Evolutionary conservation across 2,113 vertebrate species (phyloP), one percentile per base, ranked within the genome.

Genomic region (Clupea harengus): DNA sequence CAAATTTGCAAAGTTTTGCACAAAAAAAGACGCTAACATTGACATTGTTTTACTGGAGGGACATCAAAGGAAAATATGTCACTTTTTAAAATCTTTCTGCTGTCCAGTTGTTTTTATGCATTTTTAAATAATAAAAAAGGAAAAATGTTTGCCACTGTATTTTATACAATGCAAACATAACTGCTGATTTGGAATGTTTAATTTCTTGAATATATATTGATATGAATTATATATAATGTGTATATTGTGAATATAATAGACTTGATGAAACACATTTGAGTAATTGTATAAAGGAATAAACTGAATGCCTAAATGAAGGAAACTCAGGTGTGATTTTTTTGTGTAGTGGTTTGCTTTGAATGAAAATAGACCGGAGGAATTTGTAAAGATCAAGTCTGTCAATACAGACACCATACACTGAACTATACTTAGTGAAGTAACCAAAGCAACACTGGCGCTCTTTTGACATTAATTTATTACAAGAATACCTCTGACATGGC

Each of bases 81-180:
- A 93, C 92, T 94, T 93, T 95, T 94, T 93, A 92, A 78, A 95
- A 93, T 91, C 88, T 94, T n/a, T 94, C 90, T 93, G 92, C 94
- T 92, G 93, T 93, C 95, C 91, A 94, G 83, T 93, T 93, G 93
- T 94, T 96, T 95, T 94, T 95, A 94, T 94, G 92, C 95, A 93
- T 91, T 94, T 95, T 92, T 95, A 93, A 89, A 78, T 78, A 78
- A 39, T 78, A 17, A 78, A 64, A 78, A 78, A 78, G 13, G 72
- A 78, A 78, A 78, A 88, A 94, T 93, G 95, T 95, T 95, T 93
- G 92, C 91, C 93, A 94, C 94, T 95, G 93, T 95, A 96, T 97
- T 96, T 96, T 96, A 95, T 97, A 95, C 93, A 94, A 96, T 92
- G 92, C 92, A 95, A 94, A 95, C 94, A 96, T 95, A 94, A 95